Base-by-base conservation (phyloP, 2,888 invertebrate species). In the Apodemia duryi region DNA sequence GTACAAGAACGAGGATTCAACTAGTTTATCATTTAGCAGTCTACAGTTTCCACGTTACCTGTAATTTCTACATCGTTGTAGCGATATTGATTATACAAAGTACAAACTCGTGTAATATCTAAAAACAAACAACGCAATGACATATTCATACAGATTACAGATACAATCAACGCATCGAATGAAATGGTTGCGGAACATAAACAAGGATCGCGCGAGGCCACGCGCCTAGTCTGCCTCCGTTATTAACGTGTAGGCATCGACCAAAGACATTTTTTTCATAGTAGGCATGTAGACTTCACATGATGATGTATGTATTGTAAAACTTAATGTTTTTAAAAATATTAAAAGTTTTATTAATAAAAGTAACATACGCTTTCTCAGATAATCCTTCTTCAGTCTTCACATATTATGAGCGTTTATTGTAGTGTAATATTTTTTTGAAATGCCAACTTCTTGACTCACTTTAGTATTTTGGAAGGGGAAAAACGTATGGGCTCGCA, bases 131-230 rank as follows among this genome's bases (percentile, higher is more conserved):
- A 62, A 21, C 43, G 51, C 65, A 52, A 29, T 57, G 54, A 57
- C 29, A 62, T 49, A 32, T 46, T 29, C 32, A 62, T 28, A 62
- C 62, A 66, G 62, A 21, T 21, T 21, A 62, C 63, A 67, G 62
- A 69, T 70, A 69, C 67, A 66, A 72, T 72, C 65, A 69, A 73
- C 67, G 72, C 68, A 68, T 72, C 80, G 79, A 79, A 81, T 80
- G 79, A 75, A 79, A 75, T 75, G 76, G 71, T 69, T 68, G 71
- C 72, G 69, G 70, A 79, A 80, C 73, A 79, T 80, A 81, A 81
- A 81, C 80, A 81, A 78, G 70, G 72, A 66, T 64, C 63, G 63
- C 68, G 72, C 71, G 76, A 75, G 75, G 75, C 74, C 72, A 72
- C 70, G 74, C 71, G 71, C 71, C 73, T 72, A 72, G 67, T 66